Base-by-base conservation (phyloP, 2,113 vertebrate species). In the Pogona vitticeps region DNA sequence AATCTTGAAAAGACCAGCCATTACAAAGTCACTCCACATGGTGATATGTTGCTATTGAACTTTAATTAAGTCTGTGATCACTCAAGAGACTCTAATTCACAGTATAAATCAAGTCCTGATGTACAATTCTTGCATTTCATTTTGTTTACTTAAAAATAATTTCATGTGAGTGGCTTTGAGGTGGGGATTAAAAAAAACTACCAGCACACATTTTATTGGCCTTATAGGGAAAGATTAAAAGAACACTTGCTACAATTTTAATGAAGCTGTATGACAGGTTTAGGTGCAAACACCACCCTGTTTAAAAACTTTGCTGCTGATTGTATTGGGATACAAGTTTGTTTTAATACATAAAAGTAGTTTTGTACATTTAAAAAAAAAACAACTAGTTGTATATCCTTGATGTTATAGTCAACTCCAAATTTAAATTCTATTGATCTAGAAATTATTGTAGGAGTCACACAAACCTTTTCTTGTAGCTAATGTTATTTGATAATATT, bases 331-430 rank as follows among this genome's bases (percentile, higher is more conserved):
- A 87, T 40, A 90, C 70, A 86, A 78, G 82, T 83, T 91, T 89
- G 71, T 87, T 94, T 93, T 91, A 92, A 94, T 90, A 92, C 90
- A 85, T 58, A 75, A 89, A 93, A 95, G 94, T 93, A 92, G 82
- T 77, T 86, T 91, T 88, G 91, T 85, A 82, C 91, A 90, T 94
- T 91, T 90, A 91, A 85, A 75, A 46, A 67, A 10, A 20, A 92
- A 86, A 52, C 46, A 52, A 52, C 46, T 52, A n/a, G n/a, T n/a
- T n/a, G n/a, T n/a, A 52, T 52, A 52, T 10, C 46, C 46, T 52
- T 5, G 10, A 52, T 52, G 5, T 52, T 52, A 52, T 52, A 52
- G 5, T 52, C 46, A 52, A 52, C 46, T 52, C 46, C 46, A 52
- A 52, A 52, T 52, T 52, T 52, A 52, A 52, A 52, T 52, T 52